These are phyloP conservation scores for Corydoras sp. DNA, from an alignment of 2,113 vertebrate species.

Conservation along the genomic window DNA sequence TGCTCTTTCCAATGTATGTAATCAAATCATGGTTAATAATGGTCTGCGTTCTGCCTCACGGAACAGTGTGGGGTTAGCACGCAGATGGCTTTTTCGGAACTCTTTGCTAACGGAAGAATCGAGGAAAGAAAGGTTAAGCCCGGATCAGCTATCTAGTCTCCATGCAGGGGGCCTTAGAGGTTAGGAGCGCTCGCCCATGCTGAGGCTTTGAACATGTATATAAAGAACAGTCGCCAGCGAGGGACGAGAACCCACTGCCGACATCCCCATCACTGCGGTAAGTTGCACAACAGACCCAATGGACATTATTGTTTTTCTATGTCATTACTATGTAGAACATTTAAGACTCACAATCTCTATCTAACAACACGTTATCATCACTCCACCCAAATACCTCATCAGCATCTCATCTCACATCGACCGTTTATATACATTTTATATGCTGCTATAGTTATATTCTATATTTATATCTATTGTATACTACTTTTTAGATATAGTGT, in stretches of 20 bases:
- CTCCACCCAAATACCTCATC: too few relatives aligned
- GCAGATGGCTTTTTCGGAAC: conserved; percentile 39
- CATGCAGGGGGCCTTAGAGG: conserved; percentile 13
- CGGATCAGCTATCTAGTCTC: conserved; percentile 10
- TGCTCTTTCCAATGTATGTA: too few relatives aligned
- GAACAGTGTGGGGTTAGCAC: conserved; percentile 2
- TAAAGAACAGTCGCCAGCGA: conserved; percentile 4
- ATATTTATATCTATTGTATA: too few relatives aligned
- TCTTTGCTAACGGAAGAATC: conserved; percentile 47
- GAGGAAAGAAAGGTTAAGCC: conserved; percentile 57
- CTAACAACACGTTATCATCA: too few relatives aligned
- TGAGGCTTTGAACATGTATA: conserved; percentile 35
- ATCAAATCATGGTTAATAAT: too few relatives aligned
- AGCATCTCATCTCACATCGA: too few relatives aligned
- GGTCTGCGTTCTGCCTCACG: too few relatives aligned
- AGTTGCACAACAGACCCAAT: conserved; percentile 10
- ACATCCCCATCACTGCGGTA: conserved; percentile 29
- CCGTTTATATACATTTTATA: too few relatives aligned
- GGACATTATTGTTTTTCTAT: background rate
- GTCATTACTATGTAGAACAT: too few relatives aligned
- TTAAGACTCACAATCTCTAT: too few relatives aligned
- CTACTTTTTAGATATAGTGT: too few relatives aligned
- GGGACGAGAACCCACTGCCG: conserved; percentile 11
- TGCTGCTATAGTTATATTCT: too few relatives aligned
- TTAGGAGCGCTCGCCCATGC: conserved; percentile 23